Evolutionary conservation across 2,797 vertebrate genomes (phyloP).

Genomic region (Gymnoscopelus microlampas): DNA sequence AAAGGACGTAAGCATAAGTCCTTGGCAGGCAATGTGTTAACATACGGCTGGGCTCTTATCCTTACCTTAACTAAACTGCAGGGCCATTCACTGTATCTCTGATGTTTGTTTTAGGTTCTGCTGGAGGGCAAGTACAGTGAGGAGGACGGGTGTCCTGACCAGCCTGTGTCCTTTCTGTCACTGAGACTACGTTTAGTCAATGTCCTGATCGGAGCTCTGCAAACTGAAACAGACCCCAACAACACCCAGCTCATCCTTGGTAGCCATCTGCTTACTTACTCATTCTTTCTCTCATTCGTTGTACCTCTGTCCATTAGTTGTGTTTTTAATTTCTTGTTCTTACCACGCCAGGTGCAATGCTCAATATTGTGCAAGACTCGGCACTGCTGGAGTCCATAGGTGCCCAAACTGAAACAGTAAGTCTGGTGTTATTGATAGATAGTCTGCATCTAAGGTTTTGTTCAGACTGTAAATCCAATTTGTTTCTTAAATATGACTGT

Average conservation of each 20-base stretch:
- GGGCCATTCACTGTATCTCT: slow-evolving; percentile 8
- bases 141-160: slow-evolving; percentile 90
- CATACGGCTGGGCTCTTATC: too few species aligned
- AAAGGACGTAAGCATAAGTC: too few species aligned
- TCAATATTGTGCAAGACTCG: slow-evolving; percentile 97
- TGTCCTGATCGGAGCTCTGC: slow-evolving; percentile 94
- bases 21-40: too few species aligned
- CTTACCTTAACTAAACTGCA: background rate
- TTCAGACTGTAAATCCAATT: background rate
- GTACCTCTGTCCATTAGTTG: background rate
- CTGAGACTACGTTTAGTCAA: slow-evolving; percentile 95
- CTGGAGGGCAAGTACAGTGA: slow-evolving; percentile 96
- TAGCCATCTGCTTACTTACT: slow-evolving; percentile 50
- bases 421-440: slow-evolving; percentile 28
- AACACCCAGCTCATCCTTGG: slow-evolving; percentile 97
- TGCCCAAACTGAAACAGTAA: slow-evolving; percentile 92
- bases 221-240: slow-evolving; percentile 94
- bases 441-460: background rate
- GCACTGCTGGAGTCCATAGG: slow-evolving; percentile 94
- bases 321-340: background rate
- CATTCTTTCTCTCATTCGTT: background rate
- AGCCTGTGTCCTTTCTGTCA: slow-evolving; percentile 93
- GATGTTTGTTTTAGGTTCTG: slow-evolving; percentile 83
- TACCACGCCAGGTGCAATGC: slow-evolving; percentile 87
- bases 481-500: too few species aligned